Percentiles rank a stretch among this genome's conserved stretches.
Conservation (phyloP, 1,140 invertebrate species). For the Antheraea mylitta region DNA sequence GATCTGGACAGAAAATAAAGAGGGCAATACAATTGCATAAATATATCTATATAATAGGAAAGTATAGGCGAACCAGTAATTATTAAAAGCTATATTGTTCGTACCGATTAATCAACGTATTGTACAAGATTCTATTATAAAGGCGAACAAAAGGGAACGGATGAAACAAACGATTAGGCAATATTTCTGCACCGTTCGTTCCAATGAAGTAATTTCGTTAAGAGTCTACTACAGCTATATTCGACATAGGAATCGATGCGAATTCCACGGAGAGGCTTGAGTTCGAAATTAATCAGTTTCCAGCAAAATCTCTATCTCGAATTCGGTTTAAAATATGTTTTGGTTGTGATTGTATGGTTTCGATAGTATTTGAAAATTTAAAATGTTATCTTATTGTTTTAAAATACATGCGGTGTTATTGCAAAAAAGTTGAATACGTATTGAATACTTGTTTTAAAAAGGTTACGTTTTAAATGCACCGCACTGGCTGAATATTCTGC, state of each 20-base stretch:
- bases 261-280: background rate
- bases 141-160: background rate
- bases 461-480: too few species aligned
- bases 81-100: background rate
- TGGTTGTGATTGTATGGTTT: background rate
- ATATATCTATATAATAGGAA: background rate
- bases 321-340: background rate
- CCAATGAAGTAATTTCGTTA: slow-evolving; percentile 1
- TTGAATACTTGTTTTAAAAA: too few species aligned
- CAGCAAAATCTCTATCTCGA: background rate
- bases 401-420: too few species aligned
- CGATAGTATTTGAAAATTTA: background rate
- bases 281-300: background rate
- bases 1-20: too few species aligned
- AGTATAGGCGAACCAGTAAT: background rate
- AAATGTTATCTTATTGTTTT: too few species aligned
- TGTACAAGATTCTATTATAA: slow-evolving; percentile 5
- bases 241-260: background rate
- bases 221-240: background rate
- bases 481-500: too few species aligned
- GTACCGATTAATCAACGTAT: background rate
- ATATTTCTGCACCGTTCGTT: slow-evolving; percentile 4
- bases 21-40: background rate
- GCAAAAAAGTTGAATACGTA: too few species aligned
- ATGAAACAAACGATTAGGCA: slow-evolving; percentile 4